Evolutionary conservation across 2,888 invertebrate genomes (phyloP), one percentile per base, ranked within the genome.

Genomic region (Isoperla grammatica): DNA sequence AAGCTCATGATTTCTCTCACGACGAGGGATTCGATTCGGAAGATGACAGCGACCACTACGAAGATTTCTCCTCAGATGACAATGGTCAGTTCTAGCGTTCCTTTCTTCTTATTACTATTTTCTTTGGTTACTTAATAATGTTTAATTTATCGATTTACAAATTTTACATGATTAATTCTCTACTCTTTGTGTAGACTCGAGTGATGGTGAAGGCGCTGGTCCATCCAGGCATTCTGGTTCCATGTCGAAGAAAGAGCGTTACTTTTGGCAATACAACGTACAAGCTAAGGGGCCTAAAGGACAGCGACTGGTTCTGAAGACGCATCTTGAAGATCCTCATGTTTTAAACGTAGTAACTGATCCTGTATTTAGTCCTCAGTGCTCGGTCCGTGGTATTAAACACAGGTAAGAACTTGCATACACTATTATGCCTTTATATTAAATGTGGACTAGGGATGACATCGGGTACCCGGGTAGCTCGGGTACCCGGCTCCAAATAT

Each of bases 201-300:
- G 71, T 65, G 72, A 72, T 45, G 70, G 68, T 23, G 71, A 72
- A 58, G 67, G 65, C 17, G 65, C 63, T 39, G 61, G 64, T 9
- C n/a, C 49, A 17, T 61, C n/a, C 57, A 62, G 23, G 42, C 63
- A 39, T 49, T 63, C 45, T 65, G 65, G 53, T 65, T 66, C 61
- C 55, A 63, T 58, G 57, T 69, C 68, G 55, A 91, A 90, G 73
- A 90, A 87, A 67, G 93, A 94, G 71, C 82, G 88, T 63, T 96
- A 82, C 76, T 97, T 98, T 74, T 98, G 98, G 97, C 97, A 97
- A 74, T 98, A 98, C 75, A 98, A 98, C 78, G 94, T 96, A 0
- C 97, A 97, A 76, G 91, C 96, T 1, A 95, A 98, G 76, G 96
- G 98, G 1, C 95, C 97, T 4, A 95, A 98, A 77, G 95, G 96